A percentile compares a stretch with the other conserved stretches of the same genome.
Evolutionary conservation across 2,113 vertebrate genomes (phyloP).

Genomic region (Phoxinus phoxinus): DNA sequence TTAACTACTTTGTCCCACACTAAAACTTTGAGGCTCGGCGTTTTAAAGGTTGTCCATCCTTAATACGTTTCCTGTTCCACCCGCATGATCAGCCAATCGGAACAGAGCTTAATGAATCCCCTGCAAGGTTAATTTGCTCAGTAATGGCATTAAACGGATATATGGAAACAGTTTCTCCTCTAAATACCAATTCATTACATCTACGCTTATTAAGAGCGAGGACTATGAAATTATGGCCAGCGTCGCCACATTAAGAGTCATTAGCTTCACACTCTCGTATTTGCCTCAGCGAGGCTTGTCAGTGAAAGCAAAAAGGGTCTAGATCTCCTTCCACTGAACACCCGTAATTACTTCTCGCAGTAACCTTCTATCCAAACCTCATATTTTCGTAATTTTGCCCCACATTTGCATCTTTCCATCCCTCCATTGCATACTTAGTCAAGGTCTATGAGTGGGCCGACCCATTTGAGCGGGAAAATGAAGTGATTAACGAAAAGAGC

Average conservation of each 20-base stretch:
- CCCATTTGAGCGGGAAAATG: conserved; percentile 67
- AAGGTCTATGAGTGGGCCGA: conserved; percentile 66
- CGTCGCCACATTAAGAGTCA: conserved; percentile 89
- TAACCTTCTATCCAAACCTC: conserved; percentile 63
- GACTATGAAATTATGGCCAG: conserved; percentile 94
- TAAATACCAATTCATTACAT: conserved; percentile 99
- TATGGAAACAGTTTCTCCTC: conserved; percentile 87
- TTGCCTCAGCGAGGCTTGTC: conserved; percentile 70
- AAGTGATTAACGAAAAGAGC: conserved; percentile 62
- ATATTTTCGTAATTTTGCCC: conserved; percentile 61
- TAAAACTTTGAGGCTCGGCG: conserved; percentile 55
- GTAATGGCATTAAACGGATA: conserved; percentile 98
- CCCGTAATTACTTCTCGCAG: conserved; percentile 71
- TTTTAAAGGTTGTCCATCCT: conserved; percentile 78
- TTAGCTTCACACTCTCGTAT: conserved; percentile 66
- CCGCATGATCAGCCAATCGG: conserved; percentile 94
- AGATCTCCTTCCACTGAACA: conserved; percentile 81
- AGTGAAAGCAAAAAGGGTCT: conserved; percentile 79
- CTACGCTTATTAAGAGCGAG: conserved; percentile 94
- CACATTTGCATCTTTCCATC: conserved; percentile 52
- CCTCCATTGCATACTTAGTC: conserved; percentile 58
- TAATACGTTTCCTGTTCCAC: conserved; percentile 84
- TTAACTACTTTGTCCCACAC: conserved; percentile 48
- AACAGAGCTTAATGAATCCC: conserved; percentile 99
- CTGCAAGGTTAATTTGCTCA: conserved; percentile 98